These are phyloP conservation scores for Allobates femoralis DNA, from an alignment of 2,797 vertebrate species.

Conservation along the genomic window DNA sequence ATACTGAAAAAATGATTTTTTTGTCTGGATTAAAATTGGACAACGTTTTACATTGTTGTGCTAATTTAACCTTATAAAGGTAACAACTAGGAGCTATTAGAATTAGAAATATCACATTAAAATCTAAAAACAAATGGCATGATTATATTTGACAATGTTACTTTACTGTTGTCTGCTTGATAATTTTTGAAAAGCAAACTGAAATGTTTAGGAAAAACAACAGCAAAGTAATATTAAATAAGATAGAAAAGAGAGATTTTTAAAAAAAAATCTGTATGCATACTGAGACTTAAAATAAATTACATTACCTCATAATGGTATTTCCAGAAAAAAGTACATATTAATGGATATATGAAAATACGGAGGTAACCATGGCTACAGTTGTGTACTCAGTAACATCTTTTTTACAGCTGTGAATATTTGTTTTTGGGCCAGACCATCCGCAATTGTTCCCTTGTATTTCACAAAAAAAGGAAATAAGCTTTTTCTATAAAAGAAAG, in stretches of 20 bases:
- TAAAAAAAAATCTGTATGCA: conserved; percentile 64
- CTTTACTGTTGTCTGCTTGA: background rate
- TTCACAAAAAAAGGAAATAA: conserved; percentile 58
- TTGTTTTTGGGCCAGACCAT: conserved; percentile 72
- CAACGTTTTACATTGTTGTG: too few species aligned
- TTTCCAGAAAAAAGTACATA: conserved; percentile 77
- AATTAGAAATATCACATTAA: background rate
- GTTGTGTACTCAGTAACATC: conserved; percentile 78
- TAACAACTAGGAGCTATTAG: background rate
- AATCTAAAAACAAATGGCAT: background rate
- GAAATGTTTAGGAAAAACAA: background rate
- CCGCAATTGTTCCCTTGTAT: conserved; percentile 57
- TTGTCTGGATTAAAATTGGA: too few species aligned
- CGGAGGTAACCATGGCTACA: conserved; percentile 80
- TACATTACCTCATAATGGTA: conserved; percentile 74
- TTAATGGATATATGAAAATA: conserved; percentile 77
- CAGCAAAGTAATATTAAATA: conserved; percentile 19
- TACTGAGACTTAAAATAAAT: conserved; percentile 66
- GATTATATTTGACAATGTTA: background rate
- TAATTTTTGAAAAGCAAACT: background rate
- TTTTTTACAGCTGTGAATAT: conserved; percentile 76
- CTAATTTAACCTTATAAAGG: too few species aligned
- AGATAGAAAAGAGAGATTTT: conserved; percentile 36
- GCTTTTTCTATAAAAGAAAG: conserved; percentile 61
- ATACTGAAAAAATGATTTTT: too few species aligned